These are phyloP conservation scores for Mya arenaria DNA, from an alignment of 1,140 invertebrate genomes.

Conservation along the genomic window DNA sequence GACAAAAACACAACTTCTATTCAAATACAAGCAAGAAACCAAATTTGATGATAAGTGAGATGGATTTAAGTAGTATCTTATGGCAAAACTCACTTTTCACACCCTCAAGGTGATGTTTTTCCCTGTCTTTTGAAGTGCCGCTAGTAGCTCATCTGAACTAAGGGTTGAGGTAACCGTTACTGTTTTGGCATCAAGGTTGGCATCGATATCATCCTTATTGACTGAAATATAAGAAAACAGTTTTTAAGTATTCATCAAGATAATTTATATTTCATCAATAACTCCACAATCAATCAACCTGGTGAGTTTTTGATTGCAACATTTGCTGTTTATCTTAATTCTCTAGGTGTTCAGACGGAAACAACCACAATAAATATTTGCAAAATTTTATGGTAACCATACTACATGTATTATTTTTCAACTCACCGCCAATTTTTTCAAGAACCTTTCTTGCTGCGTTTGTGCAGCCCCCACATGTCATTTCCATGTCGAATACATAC, in stretches of 20 bases:
- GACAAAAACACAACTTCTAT: too few relatives aligned
- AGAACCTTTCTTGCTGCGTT: constrained; percentile 91
- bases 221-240: background rate
- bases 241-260: background rate
- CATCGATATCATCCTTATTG: background rate
- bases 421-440: constrained; percentile 84
- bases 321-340: background rate
- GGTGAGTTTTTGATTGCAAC: background rate
- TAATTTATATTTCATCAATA: too few relatives aligned
- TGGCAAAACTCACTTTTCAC: too few relatives aligned
- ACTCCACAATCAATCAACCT: too few relatives aligned
- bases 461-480: constrained; percentile 95
- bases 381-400: background rate
- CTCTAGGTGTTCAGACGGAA: background rate
- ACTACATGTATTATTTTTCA: background rate
- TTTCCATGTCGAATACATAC: constrained; percentile 91
- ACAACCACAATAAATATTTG: background rate
- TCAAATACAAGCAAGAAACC: too few relatives aligned
- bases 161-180: constrained; percentile 31
- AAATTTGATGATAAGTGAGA: too few relatives aligned
- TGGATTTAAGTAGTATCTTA: too few relatives aligned
- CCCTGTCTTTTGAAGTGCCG: constrained; percentile 13
- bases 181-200: background rate
- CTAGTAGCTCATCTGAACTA: background rate
- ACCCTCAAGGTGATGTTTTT: constrained; percentile 1